Evolutionary conservation across 2,113 vertebrate species (phyloP), one percentile per base, ranked within the genome.

Genomic region (Brachypodius melanocephalos): DNA sequence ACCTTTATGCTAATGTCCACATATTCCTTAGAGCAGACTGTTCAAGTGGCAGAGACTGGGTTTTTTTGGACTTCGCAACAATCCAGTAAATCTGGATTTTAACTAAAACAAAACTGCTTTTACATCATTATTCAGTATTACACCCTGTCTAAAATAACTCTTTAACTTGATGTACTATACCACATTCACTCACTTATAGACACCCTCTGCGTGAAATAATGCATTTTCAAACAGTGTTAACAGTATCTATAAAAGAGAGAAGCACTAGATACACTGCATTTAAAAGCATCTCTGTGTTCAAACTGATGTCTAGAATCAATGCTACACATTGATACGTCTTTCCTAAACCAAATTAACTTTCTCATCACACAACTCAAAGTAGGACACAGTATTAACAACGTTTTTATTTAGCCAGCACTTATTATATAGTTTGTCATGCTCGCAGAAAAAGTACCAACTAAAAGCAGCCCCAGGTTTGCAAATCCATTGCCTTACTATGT

Each of bases 1-100:
- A 98, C 97, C 98, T 98, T 98, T 98, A 98, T 98, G 98, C 97
- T 98, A 98, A 98, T 98, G 98, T 98, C 98, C 98, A 98, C 95
- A 82, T 97, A 97, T 95, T 97, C 97, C 97, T 98, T 91, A 92
- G 95, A 97, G 91, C 89, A 96, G 85, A 83, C 58, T 97, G 96
- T 90, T 96, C 94, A 95, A 96, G 91, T 96, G 85, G 94, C 81
- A 97, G 90, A 86, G 32, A 85, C 51, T 77, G n/a, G 28, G 9
- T 4, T 13, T 89, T 93, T 83, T 45, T 40, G 73, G 65, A 86
- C 68, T 94, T 95, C 8, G 40, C 93, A 96, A 89, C 74, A 94
- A 94, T 95, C 72, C 80, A 89, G 51, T 71, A 77, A 74, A 71
- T 88, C 61, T 74, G 55, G 68, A 90, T 43, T 68, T 69, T 48